Percentiles rank a stretch among this genome's conserved stretches.
Conservation (phyloP, 2,113 vertebrate species). For the Sterrhoptilus dennistouni region DNA sequence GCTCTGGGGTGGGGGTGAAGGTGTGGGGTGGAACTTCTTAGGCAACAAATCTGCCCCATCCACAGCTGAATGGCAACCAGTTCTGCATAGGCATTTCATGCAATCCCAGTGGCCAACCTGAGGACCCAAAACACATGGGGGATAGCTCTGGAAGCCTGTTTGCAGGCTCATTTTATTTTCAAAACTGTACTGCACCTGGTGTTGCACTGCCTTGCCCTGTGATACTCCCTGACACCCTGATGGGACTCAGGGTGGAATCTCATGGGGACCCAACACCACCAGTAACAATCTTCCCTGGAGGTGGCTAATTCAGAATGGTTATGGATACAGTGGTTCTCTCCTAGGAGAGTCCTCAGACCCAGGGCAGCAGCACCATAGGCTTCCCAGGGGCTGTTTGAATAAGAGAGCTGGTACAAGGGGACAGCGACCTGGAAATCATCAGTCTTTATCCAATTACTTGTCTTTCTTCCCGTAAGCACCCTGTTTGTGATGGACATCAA, state of each 20-base stretch:
- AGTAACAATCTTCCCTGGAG: neutral
- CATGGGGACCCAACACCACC: fast-evolving
- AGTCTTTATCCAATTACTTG: neutral
- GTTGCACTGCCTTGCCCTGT: neutral
- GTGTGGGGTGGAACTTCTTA: neutral
- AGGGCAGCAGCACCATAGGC: fast-evolving
- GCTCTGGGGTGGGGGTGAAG: neutral
- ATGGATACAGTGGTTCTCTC: neutral
- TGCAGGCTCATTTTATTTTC: neutral
- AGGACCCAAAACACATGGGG: neutral
- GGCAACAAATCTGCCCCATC: neutral
- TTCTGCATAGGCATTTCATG: neutral
- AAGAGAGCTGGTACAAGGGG: neutral
- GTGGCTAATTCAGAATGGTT: neutral
- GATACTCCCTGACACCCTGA: fast-evolving
- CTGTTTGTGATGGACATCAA: neutral
- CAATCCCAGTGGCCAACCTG: neutral
- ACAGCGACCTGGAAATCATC: neutral
- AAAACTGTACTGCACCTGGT: neutral
- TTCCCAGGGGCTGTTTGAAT: neutral
- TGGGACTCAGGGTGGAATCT: neutral
- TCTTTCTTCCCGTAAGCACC: fast-evolving
- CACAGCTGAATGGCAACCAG: neutral
- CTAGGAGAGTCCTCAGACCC: neutral
- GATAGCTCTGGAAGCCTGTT: neutral